Conservation (phyloP, 1,140 invertebrate genomes). For the Dreissena polymorpha region DNA sequence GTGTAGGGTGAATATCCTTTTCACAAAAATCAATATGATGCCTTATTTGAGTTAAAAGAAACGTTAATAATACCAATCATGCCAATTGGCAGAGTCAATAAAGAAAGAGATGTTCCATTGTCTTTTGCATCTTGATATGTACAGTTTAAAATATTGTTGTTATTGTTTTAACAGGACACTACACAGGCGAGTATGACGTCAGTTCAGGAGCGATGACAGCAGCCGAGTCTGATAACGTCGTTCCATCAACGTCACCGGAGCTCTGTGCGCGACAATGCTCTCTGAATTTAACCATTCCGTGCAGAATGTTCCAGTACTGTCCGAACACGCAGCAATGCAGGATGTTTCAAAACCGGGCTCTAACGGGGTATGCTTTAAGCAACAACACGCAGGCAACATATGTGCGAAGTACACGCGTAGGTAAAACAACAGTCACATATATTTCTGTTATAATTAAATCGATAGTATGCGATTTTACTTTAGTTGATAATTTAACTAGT, state of each 20-base stretch:
- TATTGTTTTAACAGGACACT: background rate
- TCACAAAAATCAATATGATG: too few relatives aligned
- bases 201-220: background rate
- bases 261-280: background rate
- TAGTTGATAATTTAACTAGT: background rate
- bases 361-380: background rate
- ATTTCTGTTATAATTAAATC: background rate
- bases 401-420: conserved; percentile 39
- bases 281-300: background rate
- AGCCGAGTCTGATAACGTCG: background rate
- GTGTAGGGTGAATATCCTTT: too few relatives aligned
- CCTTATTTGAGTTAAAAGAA: too few relatives aligned
- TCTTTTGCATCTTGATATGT: too few relatives aligned
- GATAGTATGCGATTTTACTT: background rate
- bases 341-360: conserved; percentile 1
- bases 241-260: background rate
- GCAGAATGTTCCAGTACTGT: conserved; percentile 36
- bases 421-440: background rate
- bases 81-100: too few relatives aligned
- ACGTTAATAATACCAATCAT: too few relatives aligned
- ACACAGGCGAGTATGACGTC: background rate
- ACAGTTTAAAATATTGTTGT: too few relatives aligned
- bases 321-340: conserved; percentile 24
- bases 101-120: too few relatives aligned
- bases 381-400: background rate